Evolutionary conservation across 1,140 invertebrate genomes (phyloP).

Genomic region (Heliconius nattereri): DNA sequence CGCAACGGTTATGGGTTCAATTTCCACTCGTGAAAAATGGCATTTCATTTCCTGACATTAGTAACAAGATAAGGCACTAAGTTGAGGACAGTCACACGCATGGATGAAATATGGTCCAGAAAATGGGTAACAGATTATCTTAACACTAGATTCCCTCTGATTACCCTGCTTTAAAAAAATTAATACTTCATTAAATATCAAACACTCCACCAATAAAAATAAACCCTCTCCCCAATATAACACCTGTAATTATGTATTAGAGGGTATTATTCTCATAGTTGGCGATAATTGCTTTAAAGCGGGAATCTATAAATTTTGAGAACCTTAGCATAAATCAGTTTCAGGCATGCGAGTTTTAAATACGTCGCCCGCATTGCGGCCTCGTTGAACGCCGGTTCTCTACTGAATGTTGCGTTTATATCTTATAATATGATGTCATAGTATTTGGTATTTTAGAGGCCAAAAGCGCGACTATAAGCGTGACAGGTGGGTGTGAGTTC

Average conservation of each 20-base stretch:
- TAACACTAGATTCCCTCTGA: no score
- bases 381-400: constrained; percentile 24
- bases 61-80: no score
- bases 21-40: no score
- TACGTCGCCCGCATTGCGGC: constrained; percentile 46
- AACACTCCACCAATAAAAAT: background rate
- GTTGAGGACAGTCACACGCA: no score
- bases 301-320: constrained; percentile 42
- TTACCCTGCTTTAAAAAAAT: no score
- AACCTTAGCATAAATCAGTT: constrained; percentile 49
- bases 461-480: no score
- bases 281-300: constrained; percentile 34
- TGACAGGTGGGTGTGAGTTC: no score
- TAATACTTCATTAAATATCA: no score
- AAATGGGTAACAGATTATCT: no score
- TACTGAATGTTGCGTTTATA: constrained; percentile 7
- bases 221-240: background rate
- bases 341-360: constrained; percentile 46
- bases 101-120: no score
- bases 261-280: constrained; percentile 25
- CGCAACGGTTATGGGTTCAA: no score
- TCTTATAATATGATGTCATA: background rate
- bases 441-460: background rate
- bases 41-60: no score
- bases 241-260: constrained; percentile 7